These are phyloP conservation scores for Lepidochitona cinerea DNA, from an alignment of 2,888 invertebrate species.

Conservation along the genomic window DNA sequence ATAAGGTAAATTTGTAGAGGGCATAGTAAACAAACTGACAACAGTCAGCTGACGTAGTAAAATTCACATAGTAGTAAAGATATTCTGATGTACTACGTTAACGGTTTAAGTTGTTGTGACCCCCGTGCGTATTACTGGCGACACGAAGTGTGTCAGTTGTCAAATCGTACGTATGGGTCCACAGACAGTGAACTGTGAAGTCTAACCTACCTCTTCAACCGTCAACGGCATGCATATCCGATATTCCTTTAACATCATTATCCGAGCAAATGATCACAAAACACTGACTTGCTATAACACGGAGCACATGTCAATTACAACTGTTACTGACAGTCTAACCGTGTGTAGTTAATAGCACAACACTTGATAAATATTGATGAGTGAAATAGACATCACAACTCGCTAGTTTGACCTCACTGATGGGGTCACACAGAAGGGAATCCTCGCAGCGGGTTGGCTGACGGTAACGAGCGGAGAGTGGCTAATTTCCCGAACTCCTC, in stretches of 20 bases:
- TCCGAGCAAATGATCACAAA: neutral
- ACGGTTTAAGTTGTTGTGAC: no score
- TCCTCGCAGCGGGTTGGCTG: neutral
- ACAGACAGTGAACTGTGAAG: neutral
- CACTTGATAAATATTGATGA: neutral
- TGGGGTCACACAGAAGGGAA: neutral
- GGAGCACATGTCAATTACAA: neutral
- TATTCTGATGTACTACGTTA: no score
- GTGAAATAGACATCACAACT: neutral
- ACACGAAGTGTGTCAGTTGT: no score
- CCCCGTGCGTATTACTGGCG: no score
- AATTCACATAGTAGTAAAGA: no score
- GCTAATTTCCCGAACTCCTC: neutral
- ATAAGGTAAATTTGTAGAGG: no score
- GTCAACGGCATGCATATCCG: constrained; percentile 93
- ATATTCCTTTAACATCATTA: constrained; percentile 91
- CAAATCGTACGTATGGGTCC: neutral
- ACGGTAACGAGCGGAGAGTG: neutral
- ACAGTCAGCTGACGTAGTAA: no score
- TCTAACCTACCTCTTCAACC: constrained; percentile 84
- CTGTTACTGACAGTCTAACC: neutral
- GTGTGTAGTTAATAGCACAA: neutral
- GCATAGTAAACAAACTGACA: no score
- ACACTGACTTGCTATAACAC: neutral
- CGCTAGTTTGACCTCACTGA: neutral